Evolutionary conservation across 2,888 invertebrate genomes (phyloP), one percentile per base, ranked within the genome.

Genomic region (Scaptomyza flava): DNA sequence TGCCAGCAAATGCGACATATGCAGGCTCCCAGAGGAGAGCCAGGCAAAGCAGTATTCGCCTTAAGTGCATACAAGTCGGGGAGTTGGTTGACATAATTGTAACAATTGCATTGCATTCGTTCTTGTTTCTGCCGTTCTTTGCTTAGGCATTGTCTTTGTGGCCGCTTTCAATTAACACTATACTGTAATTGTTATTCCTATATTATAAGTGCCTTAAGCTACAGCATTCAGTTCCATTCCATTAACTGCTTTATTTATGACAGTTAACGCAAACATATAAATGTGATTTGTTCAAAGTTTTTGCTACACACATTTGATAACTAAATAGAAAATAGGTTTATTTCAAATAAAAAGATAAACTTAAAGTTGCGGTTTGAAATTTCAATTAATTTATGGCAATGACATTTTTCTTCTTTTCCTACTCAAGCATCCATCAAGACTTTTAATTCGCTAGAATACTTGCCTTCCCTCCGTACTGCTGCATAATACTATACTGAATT

Each of bases 31-130:
- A 33, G 12, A 45, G 34, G 14, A 56, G 57, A 41, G 6, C 50
- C 33, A 45, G 34, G 5, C 46, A 54, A 47, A 38, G 14, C 14
- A 14, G 38, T 17, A 14, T 38, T 54, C 46, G 53, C 23, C 34
- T 54, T 51, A 56, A 56, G 46, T 53, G 46, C 58, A 41, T 33
- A 38, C 43, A 64, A 69, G 77, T 60, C 62, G 64, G 80, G 65
- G 33, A 62, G 59, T 68, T 72, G 85, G 50, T 53, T 60, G 71
- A 67, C 73, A 85, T 76, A 85, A 85, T 85, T 82, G 86, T 77
- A 82, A 82, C 83, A 82, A 79, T 85, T 79, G 76, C 71, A 79
- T 85, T 79, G 76, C 71, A 82, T 59, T 81, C 68, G 62, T 52
- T 48, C 48, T 51, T 34, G 48, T n/a, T 51, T 27, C 36, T 17